phyloP scores from a whole-genome alignment of 2,113 vertebrate species.

The Piaya cayana region DNA sequence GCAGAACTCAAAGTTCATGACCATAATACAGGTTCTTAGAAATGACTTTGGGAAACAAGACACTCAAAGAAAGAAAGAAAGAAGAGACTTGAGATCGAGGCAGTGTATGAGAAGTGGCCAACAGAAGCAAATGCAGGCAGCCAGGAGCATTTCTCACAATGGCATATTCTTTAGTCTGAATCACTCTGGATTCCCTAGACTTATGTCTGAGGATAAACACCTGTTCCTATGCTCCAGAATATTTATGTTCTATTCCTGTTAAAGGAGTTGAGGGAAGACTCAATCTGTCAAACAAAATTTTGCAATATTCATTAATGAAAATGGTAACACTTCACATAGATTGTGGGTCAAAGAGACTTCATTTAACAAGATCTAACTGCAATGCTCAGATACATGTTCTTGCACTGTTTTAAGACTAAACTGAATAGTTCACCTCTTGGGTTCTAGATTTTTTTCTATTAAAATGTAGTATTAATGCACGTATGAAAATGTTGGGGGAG shows the following conservation, averaged over 20 bases:
- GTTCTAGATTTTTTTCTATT: background rate
- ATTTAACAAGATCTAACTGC: background rate
- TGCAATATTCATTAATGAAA: background rate
- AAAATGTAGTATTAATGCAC: background rate
- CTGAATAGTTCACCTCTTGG: background rate
- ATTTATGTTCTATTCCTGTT: background rate
- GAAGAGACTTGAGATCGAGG: fast-evolving
- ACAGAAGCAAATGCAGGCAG: background rate
- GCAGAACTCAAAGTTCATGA: background rate
- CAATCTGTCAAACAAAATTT: background rate
- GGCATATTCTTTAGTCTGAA: background rate
- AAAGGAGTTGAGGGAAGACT: background rate
- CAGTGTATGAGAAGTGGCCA: background rate
- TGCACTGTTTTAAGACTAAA: background rate
- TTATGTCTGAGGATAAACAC: background rate
- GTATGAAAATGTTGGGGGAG: background rate
- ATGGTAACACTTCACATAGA: background rate
- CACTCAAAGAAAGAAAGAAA: background rate
- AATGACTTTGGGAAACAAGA: background rate
- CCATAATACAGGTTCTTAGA: background rate
- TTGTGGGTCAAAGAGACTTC: background rate
- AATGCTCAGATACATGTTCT: fast-evolving
- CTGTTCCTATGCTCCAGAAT: background rate
- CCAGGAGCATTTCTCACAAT: background rate
- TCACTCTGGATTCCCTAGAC: background rate